Base-by-base conservation (phyloP, 2,113 vertebrate genomes). In the Myotis yumanensis region DNA sequence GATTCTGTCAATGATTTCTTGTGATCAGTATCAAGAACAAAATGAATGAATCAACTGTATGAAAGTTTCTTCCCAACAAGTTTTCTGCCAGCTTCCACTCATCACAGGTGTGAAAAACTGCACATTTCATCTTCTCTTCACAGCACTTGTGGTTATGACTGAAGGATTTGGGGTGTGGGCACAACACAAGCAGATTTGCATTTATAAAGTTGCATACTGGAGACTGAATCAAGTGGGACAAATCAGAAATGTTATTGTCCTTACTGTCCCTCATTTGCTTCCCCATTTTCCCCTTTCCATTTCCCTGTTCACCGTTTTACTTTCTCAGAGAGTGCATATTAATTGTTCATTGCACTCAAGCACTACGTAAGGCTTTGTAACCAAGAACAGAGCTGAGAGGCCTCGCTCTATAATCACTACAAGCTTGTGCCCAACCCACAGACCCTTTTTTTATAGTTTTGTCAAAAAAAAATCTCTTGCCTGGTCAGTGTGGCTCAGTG, bases 1-100 rank as follows among this genome's bases (percentile, higher is more conserved):
- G 68, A 30, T 71, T 94, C 57, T 93, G 15, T 66, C 51, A 22
- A 3, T 90, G 69, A 73, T 86, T 90, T 81, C 40, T 86, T 89
- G 73, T 68, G 69, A 90, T 82, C 32, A 71, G 2, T 66, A 40
- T 46, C 64, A 75, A 87, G 71, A 89, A 75, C 51, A 48, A 91
- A 84, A 64, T 48, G 35, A 90, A 69, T 80, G 46, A n/a, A 40
- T 93, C 30, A 79, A 40, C 30, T 52, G 46, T 64, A 66, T 72
- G 25, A 76, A 89, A 76, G 46, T 52, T 76, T 82, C n/a, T 90
- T 95, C 76, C 10, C 25, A 79, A 46, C 81, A 82, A 37, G 11
- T 23, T 83, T 48, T 82, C 68, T 93, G 16, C 35, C 57, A 37
- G 20, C 82, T 83, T 73, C 37, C 5, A 14, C 28, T 76, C 64